Base-by-base conservation (phyloP, 2,113 vertebrate species). In the Dipodomys merriami region DNA sequence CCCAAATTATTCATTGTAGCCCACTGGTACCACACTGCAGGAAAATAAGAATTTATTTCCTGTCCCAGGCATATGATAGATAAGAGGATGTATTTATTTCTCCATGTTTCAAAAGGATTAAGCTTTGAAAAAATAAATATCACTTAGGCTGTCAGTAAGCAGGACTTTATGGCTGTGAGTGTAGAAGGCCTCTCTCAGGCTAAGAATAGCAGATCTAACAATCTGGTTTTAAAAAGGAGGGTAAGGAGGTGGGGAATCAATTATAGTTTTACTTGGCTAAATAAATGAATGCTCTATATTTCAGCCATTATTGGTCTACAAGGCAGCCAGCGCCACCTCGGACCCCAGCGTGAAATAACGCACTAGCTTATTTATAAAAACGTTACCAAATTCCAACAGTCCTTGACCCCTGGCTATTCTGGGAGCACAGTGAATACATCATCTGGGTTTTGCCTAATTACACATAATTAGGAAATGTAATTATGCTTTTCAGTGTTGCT, bases 71-170 rank as follows among this genome's bases (percentile, higher is more conserved):
- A 98, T 98, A 98, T 96, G 97, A 97, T 98, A 98, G 98, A 98
- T 98, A 98, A 98, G 98, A 97, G 97, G 98, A 98, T 98, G 97
- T 98, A 98, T 98, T 98, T 98, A 98, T 98, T 98, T 98, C 98
- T 97, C 97, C 98, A 98, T 98, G 98, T 98, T 98, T 98, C 98
- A 98, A 98, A 98, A 98, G 98, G 98, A 98, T 98, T 98, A 98
- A 97, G 98, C 97, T 97, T 98, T 96, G 97, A 97, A 98, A 98
- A 98, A 98, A 98, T 98, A 98, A 98, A 98, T 98, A 98, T 98
- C 98, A 98, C 98, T 98, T 98, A 98, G 96, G 92, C 97, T 98
- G 98, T 98, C 98, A 98, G 97, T 96, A 96, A 97, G 96, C 96
- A 97, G 97, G 98, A 98, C 97, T 96, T 98, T 98, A 98, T 97